A percentile compares a stretch with the other conserved stretches of the same genome.
phyloP scores from a whole-genome alignment of 2,888 invertebrate genomes.

The Gisinianus flammeolus region DNA sequence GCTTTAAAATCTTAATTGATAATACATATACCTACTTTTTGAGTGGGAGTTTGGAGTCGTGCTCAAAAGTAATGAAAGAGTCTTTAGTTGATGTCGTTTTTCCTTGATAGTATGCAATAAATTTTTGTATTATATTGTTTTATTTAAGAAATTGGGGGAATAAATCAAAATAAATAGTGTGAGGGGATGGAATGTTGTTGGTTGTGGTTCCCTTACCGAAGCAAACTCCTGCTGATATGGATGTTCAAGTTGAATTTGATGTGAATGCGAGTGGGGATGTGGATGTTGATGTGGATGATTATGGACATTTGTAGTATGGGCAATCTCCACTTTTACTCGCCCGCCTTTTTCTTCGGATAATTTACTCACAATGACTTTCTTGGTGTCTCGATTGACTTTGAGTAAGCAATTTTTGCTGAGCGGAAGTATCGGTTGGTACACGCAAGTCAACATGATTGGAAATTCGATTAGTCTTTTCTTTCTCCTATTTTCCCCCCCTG shows the following conservation, averaged over 20 bases:
- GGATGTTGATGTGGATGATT: not conserved
- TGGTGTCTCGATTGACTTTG: constrained; percentile 53
- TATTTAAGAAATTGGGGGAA: too few species aligned
- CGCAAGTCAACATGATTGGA: constrained; percentile 69
- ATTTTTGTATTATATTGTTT: too few species aligned
- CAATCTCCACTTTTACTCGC: constrained; percentile 55
- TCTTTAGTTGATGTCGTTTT: too few species aligned
- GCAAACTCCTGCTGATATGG: not conserved
- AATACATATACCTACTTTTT: too few species aligned
- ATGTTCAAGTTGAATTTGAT: not conserved
- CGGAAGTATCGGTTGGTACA: constrained; percentile 70
- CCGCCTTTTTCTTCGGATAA: constrained; percentile 53
- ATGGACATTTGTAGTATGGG: constrained; percentile 6
- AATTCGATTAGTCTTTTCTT: constrained; percentile 18
- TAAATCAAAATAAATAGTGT: too few species aligned
- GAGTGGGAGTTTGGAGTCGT: too few species aligned
- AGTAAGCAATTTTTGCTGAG: constrained; percentile 54
- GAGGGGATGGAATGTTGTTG: too few species aligned
- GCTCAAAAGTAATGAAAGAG: too few species aligned
- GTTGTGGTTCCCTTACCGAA: not conserved
- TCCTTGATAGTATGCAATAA: too few species aligned
- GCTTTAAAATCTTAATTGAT: too few species aligned
- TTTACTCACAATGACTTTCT: constrained; percentile 57
- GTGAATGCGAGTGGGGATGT: not conserved
- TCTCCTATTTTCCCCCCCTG: not conserved